Evolutionary conservation across 2,888 invertebrate genomes (phyloP).

Genomic region (Hermaeophaga mercurialis): DNA sequence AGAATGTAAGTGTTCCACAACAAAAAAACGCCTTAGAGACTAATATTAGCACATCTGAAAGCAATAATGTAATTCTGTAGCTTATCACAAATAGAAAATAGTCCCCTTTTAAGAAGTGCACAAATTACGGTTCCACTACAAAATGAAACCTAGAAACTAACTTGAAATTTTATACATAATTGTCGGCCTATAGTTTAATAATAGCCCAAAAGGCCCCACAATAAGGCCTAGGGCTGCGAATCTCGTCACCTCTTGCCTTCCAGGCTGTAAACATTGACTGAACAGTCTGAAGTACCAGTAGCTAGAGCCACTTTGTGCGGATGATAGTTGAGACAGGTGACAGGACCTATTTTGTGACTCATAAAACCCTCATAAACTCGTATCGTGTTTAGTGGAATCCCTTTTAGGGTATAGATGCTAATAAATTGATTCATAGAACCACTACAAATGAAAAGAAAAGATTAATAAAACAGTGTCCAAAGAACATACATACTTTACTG

Average conservation of each 20-base stretch:
- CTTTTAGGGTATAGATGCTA: constrained; percentile 75
- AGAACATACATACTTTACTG: too few relatives aligned
- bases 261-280: constrained; percentile 79
- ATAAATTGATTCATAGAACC: constrained; percentile 81
- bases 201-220: constrained; percentile 50
- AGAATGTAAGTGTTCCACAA: too few relatives aligned
- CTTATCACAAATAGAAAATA: too few relatives aligned
- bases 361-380: constrained; percentile 93
- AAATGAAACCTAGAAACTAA: too few relatives aligned
- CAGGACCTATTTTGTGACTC: constrained; percentile 83
- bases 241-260: constrained; percentile 73
- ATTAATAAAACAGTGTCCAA: too few relatives aligned
- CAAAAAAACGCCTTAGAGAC: too few relatives aligned
- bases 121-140: too few relatives aligned
- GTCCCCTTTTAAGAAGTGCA: too few relatives aligned
- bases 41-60: too few relatives aligned
- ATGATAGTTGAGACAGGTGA: constrained; percentile 89
- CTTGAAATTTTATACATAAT: too few relatives aligned
- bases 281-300: constrained; percentile 84
- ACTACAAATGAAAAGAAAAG: constrained; percentile 57
- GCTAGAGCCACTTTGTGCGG: constrained; percentile 84
- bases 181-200: constrained; percentile 30
- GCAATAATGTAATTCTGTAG: too few relatives aligned
- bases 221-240: constrained; percentile 58
- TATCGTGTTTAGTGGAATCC: constrained; percentile 75